Base-by-base conservation (phyloP, 2,797 vertebrate genomes). In the Lepilemur ruficaudatus region DNA sequence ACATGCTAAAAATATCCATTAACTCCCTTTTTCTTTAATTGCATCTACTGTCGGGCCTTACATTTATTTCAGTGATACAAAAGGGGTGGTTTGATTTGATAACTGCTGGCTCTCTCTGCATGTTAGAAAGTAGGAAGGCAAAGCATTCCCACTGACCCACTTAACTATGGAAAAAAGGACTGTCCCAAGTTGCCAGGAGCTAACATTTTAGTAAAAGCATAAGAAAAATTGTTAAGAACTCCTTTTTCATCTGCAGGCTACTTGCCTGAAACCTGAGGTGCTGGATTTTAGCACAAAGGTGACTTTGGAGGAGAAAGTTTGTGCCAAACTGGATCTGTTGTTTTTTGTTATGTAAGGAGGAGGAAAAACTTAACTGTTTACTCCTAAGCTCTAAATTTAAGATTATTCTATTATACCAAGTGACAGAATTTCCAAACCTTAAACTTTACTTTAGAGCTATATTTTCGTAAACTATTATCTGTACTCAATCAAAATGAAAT, bases 301-400 rank as follows among this genome's bases (percentile, higher is more conserved):
- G 96, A 97, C 95, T 98, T 96, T 98, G 92, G 69, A 96, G 84
- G 84, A 95, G 94, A 96, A 97, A 97, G 59, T 84, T 97, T 72
- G 35, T 92, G 93, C 96, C 96, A 96, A 93, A 89, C 72, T 82
- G 93, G 80, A 95, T 95, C 95, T 48, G 83, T 97, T 97, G 89
- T 95, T 96, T 89, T 92, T 52, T 95, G 82, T 97, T 97, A 97
- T 30, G 61, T 87, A 97, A 97, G 93, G 55, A 89, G 69, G 72
- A 89, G 38, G 7, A 67, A 81, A 84, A 72, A 86, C 59, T 89
- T 76, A 97, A 93, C 91, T 92, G 67, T 91, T 97, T 95, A 93
- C 73, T 86, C 75, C 65, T 73, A 82, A 94, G 38, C 81, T 93
- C 30, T 86, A 93, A 82, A 93, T 85, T 96, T 96, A 75, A 95